Percentiles rank a stretch among this genome's conserved stretches.
These are phyloP conservation scores for Gasterosteus aculeatus DNA, from an alignment of 2,113 vertebrate species.

Conservation along the genomic window DNA sequence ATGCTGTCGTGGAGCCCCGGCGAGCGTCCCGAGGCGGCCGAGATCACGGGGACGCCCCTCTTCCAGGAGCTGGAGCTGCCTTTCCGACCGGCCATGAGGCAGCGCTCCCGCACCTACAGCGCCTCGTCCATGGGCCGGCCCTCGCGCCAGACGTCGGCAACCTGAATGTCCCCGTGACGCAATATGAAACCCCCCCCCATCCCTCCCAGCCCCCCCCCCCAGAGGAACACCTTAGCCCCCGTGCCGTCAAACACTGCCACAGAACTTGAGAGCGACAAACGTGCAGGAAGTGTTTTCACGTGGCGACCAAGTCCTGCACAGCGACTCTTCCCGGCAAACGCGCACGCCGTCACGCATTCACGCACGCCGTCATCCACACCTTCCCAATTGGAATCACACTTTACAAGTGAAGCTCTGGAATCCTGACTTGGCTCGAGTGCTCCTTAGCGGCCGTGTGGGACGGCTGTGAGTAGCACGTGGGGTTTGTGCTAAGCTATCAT, in stretches of 20 bases:
- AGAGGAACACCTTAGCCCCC: slow-evolving; percentile 36
- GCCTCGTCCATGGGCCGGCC: slow-evolving; percentile 89
- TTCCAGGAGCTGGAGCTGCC: slow-evolving; percentile 93
- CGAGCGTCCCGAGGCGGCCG: slow-evolving; percentile 90
- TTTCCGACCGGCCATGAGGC: slow-evolving; percentile 85
- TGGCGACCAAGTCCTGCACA: slow-evolving; percentile 7
- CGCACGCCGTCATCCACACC: not conserved
- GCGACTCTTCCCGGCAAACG: not conserved
- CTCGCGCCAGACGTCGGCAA: slow-evolving; percentile 83
- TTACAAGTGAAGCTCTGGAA: slow-evolving; percentile 25
- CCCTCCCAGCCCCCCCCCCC: not conserved
- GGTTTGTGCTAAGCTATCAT: not conserved
- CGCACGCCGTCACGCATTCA: slow-evolving; percentile 20
- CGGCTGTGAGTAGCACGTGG: slow-evolving; percentile 17
- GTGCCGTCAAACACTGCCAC: slow-evolving; percentile 34
- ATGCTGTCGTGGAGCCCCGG: slow-evolving; percentile 91
- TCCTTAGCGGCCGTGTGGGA: slow-evolving; percentile 32
- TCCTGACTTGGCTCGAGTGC: slow-evolving; percentile 34
- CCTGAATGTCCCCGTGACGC: slow-evolving; percentile 65
- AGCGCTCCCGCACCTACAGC: slow-evolving; percentile 94
- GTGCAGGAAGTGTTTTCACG: not conserved
- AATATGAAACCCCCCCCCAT: not conserved
- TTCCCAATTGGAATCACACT: slow-evolving; percentile 17
- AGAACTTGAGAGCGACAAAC: slow-evolving; percentile 8
- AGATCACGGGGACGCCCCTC: slow-evolving; percentile 90